Conservation (phyloP, 2,888 invertebrate species). For the Pterostichus madidus region DNA sequence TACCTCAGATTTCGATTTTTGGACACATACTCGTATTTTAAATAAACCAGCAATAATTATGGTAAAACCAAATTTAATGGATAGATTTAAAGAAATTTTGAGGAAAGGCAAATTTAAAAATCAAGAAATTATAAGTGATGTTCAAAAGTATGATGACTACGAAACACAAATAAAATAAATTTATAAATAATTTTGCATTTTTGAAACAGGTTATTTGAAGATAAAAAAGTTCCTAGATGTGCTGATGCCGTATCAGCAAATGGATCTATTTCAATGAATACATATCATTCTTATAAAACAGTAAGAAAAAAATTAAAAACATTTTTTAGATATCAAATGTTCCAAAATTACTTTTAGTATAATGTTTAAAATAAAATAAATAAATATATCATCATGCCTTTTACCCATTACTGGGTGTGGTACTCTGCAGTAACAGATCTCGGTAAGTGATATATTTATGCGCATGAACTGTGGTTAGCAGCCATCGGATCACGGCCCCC, state of each 20-base stretch:
- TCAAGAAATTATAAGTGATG: conserved; percentile 6
- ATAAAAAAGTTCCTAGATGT: not conserved
- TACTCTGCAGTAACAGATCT: too few species aligned
- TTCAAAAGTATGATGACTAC: not conserved
- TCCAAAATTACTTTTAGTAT: too few species aligned
- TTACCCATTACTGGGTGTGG: too few species aligned
- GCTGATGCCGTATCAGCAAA: not conserved
- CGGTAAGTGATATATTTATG: too few species aligned
- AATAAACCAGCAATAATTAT: not conserved
- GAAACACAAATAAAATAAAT: not conserved
- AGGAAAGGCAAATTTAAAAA: not conserved
- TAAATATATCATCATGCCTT: too few species aligned
- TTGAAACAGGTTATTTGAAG: not conserved
- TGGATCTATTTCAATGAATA: not conserved
- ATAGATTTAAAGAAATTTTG: not conserved
- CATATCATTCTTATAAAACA: not conserved
- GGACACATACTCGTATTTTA: not conserved
- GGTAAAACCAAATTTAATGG: conserved; percentile 2
- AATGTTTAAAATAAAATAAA: too few species aligned
- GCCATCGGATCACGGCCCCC: too few species aligned
- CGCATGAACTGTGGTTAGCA: too few species aligned
- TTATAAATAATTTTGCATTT: conserved; percentile 7
- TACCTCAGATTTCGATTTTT: conserved; percentile 4
- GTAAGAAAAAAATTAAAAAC: not conserved
- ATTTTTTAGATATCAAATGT: not conserved